Base-by-base conservation (phyloP, 2,113 vertebrate genomes). In the Epinephelus fuscoguttatus region DNA sequence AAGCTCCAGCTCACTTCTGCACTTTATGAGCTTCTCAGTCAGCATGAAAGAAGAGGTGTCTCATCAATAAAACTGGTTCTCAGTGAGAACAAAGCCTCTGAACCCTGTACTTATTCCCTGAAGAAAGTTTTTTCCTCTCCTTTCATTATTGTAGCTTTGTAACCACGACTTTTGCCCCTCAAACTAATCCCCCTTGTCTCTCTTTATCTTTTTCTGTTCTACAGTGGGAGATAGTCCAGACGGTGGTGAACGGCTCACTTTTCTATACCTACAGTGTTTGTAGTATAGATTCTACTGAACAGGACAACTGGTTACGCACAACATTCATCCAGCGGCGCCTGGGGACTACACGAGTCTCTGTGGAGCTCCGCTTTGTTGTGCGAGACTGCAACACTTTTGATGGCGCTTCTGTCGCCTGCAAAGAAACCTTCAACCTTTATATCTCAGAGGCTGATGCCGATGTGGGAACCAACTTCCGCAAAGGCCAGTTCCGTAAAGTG, bases 291-390 rank as follows among this genome's bases (percentile, higher is more conserved):
- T 93, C 96, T 0, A 94, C 94, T 0, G 98, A 99, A 69, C 98
- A 99, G 94, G 97, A 99, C 78, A 99, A 99, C 92, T 99, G 98
- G 98, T 90, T 99, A 4, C 97, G 98, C 15, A 99, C 98, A 27
- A 99, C 98, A 53, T 99, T 98, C 94, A 98, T 99, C 86, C 98
- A 99, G 92, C 96, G 98, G 0, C 96, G 95, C 0, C 96, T 95
- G 0, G 94, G 91, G 4, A 96, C 96, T 0, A 90, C 95, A 0
- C 97, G 97, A 0, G 94, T 99, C 82, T 98, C 97, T 59, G 96
- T 99, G 9, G 98, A 99, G 89, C 96, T 99, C 33, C 93, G 87
- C 0, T 99, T 99, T 80, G 96, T 97, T 0, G 98, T 98, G 68
- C 95, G 98, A 0, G 98, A 99, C 94, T 99, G 98, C 91, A 98